Conservation (phyloP, 2,888 invertebrate species). For the Nasonovia ribisnigri region DNA sequence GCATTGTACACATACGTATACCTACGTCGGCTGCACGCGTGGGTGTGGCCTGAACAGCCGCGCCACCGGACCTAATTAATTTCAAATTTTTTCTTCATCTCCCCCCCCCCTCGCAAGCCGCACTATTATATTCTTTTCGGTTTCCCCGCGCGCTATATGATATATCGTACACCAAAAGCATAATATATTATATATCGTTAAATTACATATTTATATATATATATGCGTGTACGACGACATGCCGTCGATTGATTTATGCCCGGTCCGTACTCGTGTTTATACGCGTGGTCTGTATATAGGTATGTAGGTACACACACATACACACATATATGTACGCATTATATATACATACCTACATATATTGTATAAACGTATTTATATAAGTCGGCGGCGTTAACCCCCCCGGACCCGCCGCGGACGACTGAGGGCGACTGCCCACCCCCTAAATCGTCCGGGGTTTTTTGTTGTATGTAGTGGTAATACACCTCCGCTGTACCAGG, state of each 20-base stretch:
- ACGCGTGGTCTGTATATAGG: not conserved
- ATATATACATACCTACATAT: no score
- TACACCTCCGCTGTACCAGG: not conserved
- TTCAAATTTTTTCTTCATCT: conserved; percentile 27
- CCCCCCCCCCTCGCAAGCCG: not conserved
- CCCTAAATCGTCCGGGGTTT: not conserved
- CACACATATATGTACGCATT: not conserved
- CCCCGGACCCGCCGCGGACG: not conserved
- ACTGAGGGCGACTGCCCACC: conserved; percentile 16
- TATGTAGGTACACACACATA: not conserved
- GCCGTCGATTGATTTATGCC: conserved; percentile 43
- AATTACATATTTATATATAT: no score
- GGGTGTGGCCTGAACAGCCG: conserved; percentile 42
- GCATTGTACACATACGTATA: not conserved
- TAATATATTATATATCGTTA: conserved; percentile 29
- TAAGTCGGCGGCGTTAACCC: conserved; percentile 32
- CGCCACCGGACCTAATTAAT: conserved; percentile 50
- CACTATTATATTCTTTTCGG: not conserved
- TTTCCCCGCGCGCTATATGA: not conserved
- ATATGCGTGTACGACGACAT: not conserved
- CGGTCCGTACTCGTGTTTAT: not conserved
- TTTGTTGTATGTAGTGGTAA: not conserved
- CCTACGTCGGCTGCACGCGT: conserved; percentile 22
- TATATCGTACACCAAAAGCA: not conserved
- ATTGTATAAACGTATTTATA: not conserved